Base-by-base conservation (phyloP, 2,888 invertebrate genomes). In the Cheilosia grossa region DNA sequence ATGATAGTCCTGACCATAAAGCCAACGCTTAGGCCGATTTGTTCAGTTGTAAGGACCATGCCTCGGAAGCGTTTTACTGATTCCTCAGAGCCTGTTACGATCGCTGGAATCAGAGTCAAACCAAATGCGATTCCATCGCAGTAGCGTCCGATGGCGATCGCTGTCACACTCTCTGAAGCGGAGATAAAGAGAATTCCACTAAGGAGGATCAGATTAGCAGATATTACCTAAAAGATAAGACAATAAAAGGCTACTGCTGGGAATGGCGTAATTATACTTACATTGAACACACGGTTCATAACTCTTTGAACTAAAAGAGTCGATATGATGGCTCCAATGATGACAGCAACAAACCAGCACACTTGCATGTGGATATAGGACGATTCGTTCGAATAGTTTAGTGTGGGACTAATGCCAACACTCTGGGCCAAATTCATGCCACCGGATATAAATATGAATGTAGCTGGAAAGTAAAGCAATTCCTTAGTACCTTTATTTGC, bases 321-420 rank as follows among this genome's bases (percentile, higher is more conserved):
- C 0, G 89, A 73, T 0, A 89, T 53, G 10, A 88, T 64, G 4
- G 88, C 86, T 21, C 90, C 90, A 37, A 88, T 87, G 6, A 90
- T 88, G 21, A 90, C 87, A 0, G 90, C 90, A 51, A 90, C 83
- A 49, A 90, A 90, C 90, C 90, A 90, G 67, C 89, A 88, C 59
- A 72, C 88, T n/a, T 87, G 82, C 51, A 89, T 88, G 47, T 89
- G 88, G 4, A 89, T 88, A 44, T 89, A 88, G 4, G 54, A 54
- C 0, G n/a, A 13, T 9, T 54, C 0, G 21, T 17, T 51, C 0
- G 51, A 0, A 51, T 51, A 51, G 13, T 10, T 0, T 21, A 9
- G 21, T 10, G 3, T 30, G 2, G 30, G 3, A 1, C 2, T 24
- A 44, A 87, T 33, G 5, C 90, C 90, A 72, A 89, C 86, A 72